A percentile compares a stretch with the other conserved stretches of the same genome.
phyloP scores from a whole-genome alignment of 53 echinoderm and acorn worm genomes.

The Patiria pectinifera region DNA sequence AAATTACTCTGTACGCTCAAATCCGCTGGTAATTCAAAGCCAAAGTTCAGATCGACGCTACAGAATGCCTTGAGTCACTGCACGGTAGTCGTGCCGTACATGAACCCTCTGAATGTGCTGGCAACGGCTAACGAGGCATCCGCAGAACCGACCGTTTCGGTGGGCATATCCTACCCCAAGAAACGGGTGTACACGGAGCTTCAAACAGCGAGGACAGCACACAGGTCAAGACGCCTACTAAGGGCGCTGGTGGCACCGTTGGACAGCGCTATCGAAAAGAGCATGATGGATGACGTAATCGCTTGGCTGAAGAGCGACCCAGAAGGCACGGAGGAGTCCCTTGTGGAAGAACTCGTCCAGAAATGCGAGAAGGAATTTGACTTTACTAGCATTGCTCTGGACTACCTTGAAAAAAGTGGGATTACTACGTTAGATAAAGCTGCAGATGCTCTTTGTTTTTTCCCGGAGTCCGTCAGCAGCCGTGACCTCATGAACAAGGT shows the following conservation, averaged over 20 bases:
- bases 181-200: slow-evolving; percentile 29
- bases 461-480: not conserved
- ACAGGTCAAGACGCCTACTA: not conserved
- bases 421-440: not conserved
- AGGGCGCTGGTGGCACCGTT: not conserved
- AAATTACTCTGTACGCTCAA: not conserved
- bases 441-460: not conserved
- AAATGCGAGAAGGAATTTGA: not conserved
- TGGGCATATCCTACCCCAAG: slow-evolving; percentile 14
- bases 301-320: slow-evolving; percentile 22
- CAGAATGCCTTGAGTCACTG: slow-evolving; percentile 24
- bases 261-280: not conserved
- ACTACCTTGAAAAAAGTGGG: not conserved
- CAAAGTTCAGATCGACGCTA: slow-evolving; percentile 10
- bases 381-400: not conserved
- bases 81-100: slow-evolving; percentile 30
- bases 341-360: slow-evolving; percentile 2
- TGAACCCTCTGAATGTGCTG: slow-evolving; percentile 26
- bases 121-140: not conserved
- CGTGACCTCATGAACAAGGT: not conserved
- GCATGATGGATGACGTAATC: not conserved
- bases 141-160: not conserved
- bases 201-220: not conserved
- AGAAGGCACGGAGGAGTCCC: slow-evolving; percentile 22
- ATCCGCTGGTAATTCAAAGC: not conserved